Evolutionary conservation across 2,888 invertebrate species (phyloP), one percentile per base, ranked within the genome.

Genomic region (Cyaniris semiargus): DNA sequence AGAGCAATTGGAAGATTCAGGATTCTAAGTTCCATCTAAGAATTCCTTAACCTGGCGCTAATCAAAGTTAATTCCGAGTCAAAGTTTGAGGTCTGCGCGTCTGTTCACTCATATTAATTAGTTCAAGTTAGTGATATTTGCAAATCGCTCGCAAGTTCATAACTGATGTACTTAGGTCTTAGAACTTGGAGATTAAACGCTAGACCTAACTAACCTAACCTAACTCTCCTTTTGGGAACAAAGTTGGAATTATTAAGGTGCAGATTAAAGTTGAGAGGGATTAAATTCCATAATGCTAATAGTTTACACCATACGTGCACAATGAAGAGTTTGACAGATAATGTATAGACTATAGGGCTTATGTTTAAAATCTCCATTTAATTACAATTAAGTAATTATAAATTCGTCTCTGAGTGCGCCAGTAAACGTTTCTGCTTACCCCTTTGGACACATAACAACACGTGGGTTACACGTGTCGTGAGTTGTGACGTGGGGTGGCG

Each of bases 51-150:
- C 58, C 58, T 60, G 21, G 21, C 27, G 27, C 8, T 3, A 60
- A 60, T 27, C 66, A 15, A 66, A 66, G 66, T 66, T 66, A 10
- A 58, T 58, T 58, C 15, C 4, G 31, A 27, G 27, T 66, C 15
- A 15, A 31, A 66, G 27, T 66, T 27, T 66, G 66, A 6, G 66
- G 66, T 66, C 27, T 66, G 6, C 66, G 13, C 60, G 23, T 15
- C 60, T 60, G 60, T 60, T 66, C 66, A 66, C 27, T 66, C 27
- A 66, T 66, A 66, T 66, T 66, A 66, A 66, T 66, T 66, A 66
- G 66, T 66, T 66, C 15, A 31, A 15, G 15, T 27, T 23, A 23
- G 23, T 23, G 60, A 60, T 27, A 27, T 66, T 66, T 60, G 60
- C 66, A 66, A 31, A 66, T 31, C 66, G 18, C 27, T 66, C 66